Percentiles rank a stretch among this genome's conserved stretches.
Conservation (phyloP, 1,140 invertebrate genomes). For the Pogonomyrmex barbatus region DNA sequence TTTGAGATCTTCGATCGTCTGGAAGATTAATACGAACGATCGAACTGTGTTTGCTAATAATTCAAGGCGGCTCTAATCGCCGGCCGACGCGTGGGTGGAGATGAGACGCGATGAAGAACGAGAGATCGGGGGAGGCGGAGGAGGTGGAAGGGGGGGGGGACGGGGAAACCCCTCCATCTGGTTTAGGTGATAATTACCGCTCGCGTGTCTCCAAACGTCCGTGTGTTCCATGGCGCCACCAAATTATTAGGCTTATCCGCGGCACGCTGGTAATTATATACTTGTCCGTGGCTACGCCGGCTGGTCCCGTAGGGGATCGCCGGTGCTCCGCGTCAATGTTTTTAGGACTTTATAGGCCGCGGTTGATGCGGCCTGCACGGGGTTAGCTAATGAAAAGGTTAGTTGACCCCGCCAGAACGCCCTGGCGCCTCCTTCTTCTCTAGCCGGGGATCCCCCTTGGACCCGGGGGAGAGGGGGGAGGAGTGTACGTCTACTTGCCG, state of each 20-base stretch:
- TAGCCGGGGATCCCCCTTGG: conserved; percentile 56
- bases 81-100: conserved; percentile 66
- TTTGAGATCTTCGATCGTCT: conserved; percentile 5
- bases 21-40: background rate
- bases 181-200: conserved; percentile 73
- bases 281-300: conserved; percentile 47
- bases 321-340: conserved; percentile 82
- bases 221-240: conserved; percentile 80
- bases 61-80: conserved; percentile 58
- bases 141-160: background rate
- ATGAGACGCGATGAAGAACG: conserved; percentile 68
- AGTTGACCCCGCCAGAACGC: conserved; percentile 85
- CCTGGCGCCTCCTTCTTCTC: conserved; percentile 83
- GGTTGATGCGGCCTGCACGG: conserved; percentile 76
- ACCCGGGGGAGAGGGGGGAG: background rate
- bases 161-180: conserved; percentile 64
- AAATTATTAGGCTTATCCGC: conserved; percentile 82
- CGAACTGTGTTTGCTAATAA: conserved; percentile 22
- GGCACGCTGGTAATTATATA: conserved; percentile 81
- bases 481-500: conserved; percentile 37
- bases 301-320: conserved; percentile 72
- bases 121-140: conserved; percentile 34
- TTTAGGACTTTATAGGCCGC: conserved; percentile 81
- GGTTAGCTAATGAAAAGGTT: conserved; percentile 86
- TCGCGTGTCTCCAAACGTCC: conserved; percentile 77